Conservation (phyloP, 1,140 invertebrate species). For the Trinorchestia longiramus region DNA sequence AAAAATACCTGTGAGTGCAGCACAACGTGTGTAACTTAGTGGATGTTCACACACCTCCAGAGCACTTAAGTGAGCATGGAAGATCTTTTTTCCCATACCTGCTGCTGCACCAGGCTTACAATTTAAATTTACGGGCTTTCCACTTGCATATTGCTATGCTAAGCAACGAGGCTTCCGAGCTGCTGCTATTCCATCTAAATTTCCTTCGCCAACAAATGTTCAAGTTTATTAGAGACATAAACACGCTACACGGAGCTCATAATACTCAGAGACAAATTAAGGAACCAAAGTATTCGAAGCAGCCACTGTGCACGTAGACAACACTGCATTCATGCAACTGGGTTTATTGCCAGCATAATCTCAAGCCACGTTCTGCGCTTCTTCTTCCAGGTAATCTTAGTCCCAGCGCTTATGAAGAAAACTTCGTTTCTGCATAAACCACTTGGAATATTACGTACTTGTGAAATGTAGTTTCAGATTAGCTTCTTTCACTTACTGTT, state of each 20-base stretch:
- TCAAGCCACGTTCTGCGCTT: not conserved
- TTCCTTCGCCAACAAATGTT: slow-evolving; percentile 7
- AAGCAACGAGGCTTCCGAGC: not conserved
- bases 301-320: not conserved
- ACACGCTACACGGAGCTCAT: not conserved
- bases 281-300: slow-evolving; percentile 6
- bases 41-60: not conserved
- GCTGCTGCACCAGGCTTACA: not conserved
- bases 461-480: not conserved
- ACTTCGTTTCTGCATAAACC: not conserved
- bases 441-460: not conserved
- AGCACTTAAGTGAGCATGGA: not conserved
- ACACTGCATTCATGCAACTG: not conserved
- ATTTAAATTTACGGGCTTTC: not conserved
- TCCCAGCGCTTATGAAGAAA: not conserved
- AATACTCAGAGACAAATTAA: slow-evolving; percentile 15
- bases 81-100: not conserved
- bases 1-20: not conserved
- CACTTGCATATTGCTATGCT: not conserved
- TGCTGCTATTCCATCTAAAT: slow-evolving; percentile 26
- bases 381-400: not conserved
- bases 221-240: slow-evolving; percentile 29
- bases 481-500: not conserved
- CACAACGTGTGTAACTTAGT: not conserved
- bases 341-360: not conserved